Evolutionary conservation across 1,140 invertebrate species (phyloP).

Genomic region (Pantala flavescens): DNA sequence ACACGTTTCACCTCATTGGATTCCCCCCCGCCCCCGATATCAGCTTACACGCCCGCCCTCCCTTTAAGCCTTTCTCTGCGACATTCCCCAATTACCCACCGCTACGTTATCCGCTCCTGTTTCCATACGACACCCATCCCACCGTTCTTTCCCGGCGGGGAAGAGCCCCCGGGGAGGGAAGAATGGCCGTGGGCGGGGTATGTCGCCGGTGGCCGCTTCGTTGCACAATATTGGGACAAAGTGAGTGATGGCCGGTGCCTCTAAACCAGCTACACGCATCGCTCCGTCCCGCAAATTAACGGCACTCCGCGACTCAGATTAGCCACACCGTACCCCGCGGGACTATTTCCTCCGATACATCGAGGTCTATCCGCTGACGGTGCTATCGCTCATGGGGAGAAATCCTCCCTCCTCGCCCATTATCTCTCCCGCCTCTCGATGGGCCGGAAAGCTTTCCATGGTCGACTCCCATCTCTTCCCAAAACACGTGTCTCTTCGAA

Average conservation of each 20-base stretch:
- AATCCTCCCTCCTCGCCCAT: not conserved
- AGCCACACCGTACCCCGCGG: not conserved
- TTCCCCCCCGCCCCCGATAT: no score
- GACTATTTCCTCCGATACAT: not conserved
- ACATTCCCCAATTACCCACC: no score
- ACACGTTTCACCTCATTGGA: no score
- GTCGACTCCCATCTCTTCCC: not conserved
- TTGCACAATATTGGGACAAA: constrained; percentile 9
- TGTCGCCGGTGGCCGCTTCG: not conserved
- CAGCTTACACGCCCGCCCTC: no score
- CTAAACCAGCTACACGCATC: constrained; percentile 4
- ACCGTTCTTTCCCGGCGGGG: no score
- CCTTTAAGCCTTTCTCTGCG: no score
- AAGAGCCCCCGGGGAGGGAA: not conserved
- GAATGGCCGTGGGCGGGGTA: not conserved
- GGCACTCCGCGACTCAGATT: not conserved
- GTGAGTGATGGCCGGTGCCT: not conserved
- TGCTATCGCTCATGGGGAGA: not conserved
- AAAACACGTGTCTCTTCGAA: not conserved
- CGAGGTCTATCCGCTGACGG: not conserved
- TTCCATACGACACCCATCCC: no score
- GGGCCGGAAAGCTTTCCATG: not conserved
- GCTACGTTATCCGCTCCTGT: no score
- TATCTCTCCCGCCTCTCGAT: not conserved
- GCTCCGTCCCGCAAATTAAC: not conserved